Evolutionary conservation across 2,888 invertebrate genomes (phyloP).

Genomic region (Brachyptera risi): DNA sequence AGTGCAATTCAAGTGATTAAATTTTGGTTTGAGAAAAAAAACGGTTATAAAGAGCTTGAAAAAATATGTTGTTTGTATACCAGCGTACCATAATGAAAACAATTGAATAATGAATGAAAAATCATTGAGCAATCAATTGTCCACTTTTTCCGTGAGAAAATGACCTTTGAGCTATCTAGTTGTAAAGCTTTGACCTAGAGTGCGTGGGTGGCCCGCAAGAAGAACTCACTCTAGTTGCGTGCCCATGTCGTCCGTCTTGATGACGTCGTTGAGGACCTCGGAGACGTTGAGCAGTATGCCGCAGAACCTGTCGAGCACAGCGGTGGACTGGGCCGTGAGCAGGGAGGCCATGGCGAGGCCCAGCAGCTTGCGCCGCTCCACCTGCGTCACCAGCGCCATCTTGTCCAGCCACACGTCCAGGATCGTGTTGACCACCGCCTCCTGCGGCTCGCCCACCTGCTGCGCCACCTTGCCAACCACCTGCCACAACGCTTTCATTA

Average conservation of each 20-base stretch:
- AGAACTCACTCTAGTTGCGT: constrained; percentile 56
- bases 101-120: no score
- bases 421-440: constrained; percentile 64
- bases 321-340: constrained; percentile 43
- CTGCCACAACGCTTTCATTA: no score
- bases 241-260: constrained; percentile 64
- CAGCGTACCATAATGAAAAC: no score
- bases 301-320: constrained; percentile 65
- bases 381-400: constrained; percentile 72
- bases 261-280: constrained; percentile 76
- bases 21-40: no score
- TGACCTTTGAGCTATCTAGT: no score
- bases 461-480: constrained; percentile 38
- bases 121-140: no score
- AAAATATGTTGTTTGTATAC: no score
- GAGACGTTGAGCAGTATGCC: constrained; percentile 68
- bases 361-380: constrained; percentile 78
- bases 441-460: constrained; percentile 40
- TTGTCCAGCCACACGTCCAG: constrained; percentile 74
- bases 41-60: no score
- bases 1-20: no score
- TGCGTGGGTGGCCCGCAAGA: no score
- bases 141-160: no score
- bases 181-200: no score
- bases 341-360: constrained; percentile 54